phyloP scores from a whole-genome alignment of 2,888 invertebrate species.

The Alentia gelatinosa region DNA sequence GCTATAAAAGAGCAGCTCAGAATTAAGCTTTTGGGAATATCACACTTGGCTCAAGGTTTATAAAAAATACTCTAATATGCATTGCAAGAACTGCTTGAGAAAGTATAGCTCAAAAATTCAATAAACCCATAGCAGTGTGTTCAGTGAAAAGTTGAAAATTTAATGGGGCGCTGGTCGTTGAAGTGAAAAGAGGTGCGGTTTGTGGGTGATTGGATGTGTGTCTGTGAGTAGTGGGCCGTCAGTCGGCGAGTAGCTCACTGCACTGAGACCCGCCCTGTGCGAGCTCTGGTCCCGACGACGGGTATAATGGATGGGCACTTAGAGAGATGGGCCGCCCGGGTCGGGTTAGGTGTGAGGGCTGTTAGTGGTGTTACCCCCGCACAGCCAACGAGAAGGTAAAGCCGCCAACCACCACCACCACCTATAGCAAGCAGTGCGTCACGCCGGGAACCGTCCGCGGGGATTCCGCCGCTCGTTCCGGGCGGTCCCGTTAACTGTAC shows the following conservation, averaged over 20 bases:
- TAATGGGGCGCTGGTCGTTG: neutral
- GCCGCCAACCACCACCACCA: neutral
- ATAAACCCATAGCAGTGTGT: too few relatives aligned
- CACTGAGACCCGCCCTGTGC: neutral
- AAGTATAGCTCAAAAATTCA: too few relatives aligned
- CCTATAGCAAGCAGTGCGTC: neutral
- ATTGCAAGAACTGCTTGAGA: too few relatives aligned
- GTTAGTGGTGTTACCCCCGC: neutral
- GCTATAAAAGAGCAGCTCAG: too few relatives aligned
- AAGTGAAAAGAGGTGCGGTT: too few relatives aligned
- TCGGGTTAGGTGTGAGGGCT: neutral
- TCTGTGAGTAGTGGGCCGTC: neutral
- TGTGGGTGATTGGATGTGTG: conserved; percentile 1
- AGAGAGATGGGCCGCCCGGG: neutral
- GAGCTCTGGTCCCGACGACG: neutral
- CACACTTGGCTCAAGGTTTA: too few relatives aligned
- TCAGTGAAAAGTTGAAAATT: too few relatives aligned
- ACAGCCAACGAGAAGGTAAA: neutral
- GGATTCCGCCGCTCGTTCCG: neutral
- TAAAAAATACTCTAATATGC: too few relatives aligned
- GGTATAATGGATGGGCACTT: neutral
- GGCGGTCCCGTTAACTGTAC: too few relatives aligned
- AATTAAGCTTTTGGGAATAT: too few relatives aligned
- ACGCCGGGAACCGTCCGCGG: neutral
- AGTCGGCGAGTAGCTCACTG: neutral